phyloP scores from a whole-genome alignment of 23 tunicate species.

The Ascidia mentula region DNA sequence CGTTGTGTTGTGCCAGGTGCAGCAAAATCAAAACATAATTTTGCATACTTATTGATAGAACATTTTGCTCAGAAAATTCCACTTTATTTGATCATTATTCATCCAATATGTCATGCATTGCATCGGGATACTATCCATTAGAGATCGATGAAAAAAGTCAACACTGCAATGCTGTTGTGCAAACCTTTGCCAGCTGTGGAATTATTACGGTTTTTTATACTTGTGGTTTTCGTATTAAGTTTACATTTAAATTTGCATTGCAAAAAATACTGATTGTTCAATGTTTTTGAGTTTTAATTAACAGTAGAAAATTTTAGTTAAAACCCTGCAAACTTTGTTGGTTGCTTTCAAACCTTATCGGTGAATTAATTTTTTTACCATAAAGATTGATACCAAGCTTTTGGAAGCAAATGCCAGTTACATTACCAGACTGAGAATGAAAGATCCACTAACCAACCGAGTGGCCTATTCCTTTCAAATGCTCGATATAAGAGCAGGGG shows the following conservation, averaged over 20 bases:
- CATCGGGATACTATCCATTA: slow-evolving; percentile 46
- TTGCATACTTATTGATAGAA: not conserved
- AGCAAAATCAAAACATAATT: not conserved
- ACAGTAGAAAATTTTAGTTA: too few relatives aligned
- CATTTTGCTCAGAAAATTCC: not conserved
- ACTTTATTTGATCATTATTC: not conserved
- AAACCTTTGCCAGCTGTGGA: not conserved
- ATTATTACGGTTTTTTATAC: not conserved
- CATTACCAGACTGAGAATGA: slow-evolving; percentile 37
- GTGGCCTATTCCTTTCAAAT: slow-evolving; percentile 45
- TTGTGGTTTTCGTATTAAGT: not conserved
- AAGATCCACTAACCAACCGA: slow-evolving; percentile 21
- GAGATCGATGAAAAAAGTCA: not conserved
- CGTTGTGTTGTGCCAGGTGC: not conserved
- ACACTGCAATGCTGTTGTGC: not conserved
- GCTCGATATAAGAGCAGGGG: slow-evolving; percentile 29
- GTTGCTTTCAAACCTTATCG: not conserved
- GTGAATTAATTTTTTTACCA: not conserved
- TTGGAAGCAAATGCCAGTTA: slow-evolving; percentile 28
- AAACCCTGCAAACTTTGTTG: too few relatives aligned
- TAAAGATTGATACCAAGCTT: slow-evolving; percentile 45
- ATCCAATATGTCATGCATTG: slow-evolving; percentile 18
- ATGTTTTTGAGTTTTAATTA: not conserved
- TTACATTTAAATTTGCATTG: not conserved
- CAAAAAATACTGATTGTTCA: too few relatives aligned